Base-by-base conservation (phyloP, 2,797 vertebrate genomes). In the Pygocentrus nattereri region DNA sequence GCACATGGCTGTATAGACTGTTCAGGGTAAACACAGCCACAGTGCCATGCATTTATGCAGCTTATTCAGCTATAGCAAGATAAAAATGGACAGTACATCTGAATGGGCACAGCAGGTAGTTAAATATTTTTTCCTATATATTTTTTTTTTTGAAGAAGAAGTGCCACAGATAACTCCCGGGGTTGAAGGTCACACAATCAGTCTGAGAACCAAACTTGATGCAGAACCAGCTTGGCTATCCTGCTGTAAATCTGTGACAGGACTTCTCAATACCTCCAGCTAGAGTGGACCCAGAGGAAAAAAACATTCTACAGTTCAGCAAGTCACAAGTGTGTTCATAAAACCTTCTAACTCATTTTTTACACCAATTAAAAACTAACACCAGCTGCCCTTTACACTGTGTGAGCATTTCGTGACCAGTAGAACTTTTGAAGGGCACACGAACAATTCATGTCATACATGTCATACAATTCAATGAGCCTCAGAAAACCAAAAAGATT, bases 151-250 rank as follows among this genome's bases (percentile, higher is more conserved):
- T 23, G n/a, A n/a, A 44, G 41, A 18, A 64, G 52, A 21, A 16
- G 34, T 21, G 27, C 27, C 67, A 61, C 27, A 69, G 56, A 49
- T 25, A 61, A 50, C 6, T 54, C 30, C 25, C n/a, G 23, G 18
- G 27, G 73, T 71, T 25, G 56, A n/a, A 49, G 49, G 59, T 65
- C 58, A 72, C 34, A 44, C 59, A 49, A 47, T 68, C 41, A 70
- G 56, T 38, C 31, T 11, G 31, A 47, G 23, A 58, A 61, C 23
- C 15, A 56, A 52, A 44, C 76, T 64, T 59, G 41, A 31, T 38
- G 47, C 38, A 52, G 65, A 12, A 25, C 44, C 31, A 2, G 13
- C 11, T 13, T 3, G 7, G 54, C 31, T 44, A 50, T 30, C 50
- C 70, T 52, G 13, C 50, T 25, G 76, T 49, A 61, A 49, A 76